These are phyloP conservation scores for Eueides isabella DNA, from an alignment of 1,140 invertebrate species.

Conservation along the genomic window DNA sequence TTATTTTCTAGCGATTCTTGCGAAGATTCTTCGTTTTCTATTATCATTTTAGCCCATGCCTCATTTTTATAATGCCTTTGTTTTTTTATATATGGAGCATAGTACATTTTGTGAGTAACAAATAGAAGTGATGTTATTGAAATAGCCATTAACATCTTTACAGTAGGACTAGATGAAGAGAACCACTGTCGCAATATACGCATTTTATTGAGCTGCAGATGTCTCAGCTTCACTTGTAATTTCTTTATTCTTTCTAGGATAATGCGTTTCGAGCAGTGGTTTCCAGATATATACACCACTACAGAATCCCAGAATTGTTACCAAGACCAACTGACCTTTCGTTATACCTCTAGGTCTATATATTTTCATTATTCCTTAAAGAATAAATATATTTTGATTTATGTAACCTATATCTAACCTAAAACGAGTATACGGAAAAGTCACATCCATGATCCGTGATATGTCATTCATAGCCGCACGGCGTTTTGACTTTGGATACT, in stretches of 20 bases:
- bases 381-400: constrained; percentile 9
- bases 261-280: constrained; percentile 68
- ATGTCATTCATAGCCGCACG: neutral
- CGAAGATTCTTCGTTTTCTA: constrained; percentile 63
- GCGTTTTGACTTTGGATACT: neutral
- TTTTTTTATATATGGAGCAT: constrained; percentile 54
- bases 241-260: constrained; percentile 44
- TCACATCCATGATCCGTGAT: neutral
- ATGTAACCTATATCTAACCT: constrained; percentile 13
- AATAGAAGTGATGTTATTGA: constrained; percentile 56
- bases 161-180: constrained; percentile 54
- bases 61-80: constrained; percentile 54
- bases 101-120: constrained; percentile 49
- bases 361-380: constrained; percentile 41
- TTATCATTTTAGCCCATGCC: constrained; percentile 65
- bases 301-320: constrained; percentile 71
- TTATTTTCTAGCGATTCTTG: constrained; percentile 13
- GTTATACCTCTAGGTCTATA: constrained; percentile 66
- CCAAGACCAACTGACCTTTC: constrained; percentile 67
- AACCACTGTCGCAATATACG: constrained; percentile 45
- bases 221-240: constrained; percentile 31
- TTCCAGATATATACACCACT: constrained; percentile 80
- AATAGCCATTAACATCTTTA: constrained; percentile 65
- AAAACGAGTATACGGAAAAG: neutral
- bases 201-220: constrained; percentile 48